Evolutionary conservation across 2,113 vertebrate species (phyloP), one percentile per base, ranked within the genome.

Genomic region (Mastomys natalensis): DNA sequence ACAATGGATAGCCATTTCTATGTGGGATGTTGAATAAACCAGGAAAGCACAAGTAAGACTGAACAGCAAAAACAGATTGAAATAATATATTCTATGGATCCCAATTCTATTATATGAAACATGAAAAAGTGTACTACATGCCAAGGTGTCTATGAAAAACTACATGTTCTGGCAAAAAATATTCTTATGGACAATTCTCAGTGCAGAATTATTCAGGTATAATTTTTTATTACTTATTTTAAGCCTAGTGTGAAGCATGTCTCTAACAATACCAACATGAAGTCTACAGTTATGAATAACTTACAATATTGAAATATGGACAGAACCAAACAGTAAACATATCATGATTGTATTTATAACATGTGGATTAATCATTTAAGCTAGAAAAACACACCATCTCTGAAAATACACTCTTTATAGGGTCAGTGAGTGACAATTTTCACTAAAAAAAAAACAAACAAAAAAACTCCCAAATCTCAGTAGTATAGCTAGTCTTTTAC

Each of bases 141-240:
- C 10, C 58, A 60, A 91, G 76, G 53, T 60, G 24, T 76, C 40
- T 7, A 70, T 37, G 31, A 74, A n/a, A 66, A 91, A 86, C 8
- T 78, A 37, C 3, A 13, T 73, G 10, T 19, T 58, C 58, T 73
- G 15, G 70, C 74, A 11, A 60, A 84, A 3, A 48, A 16, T 40
- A 55, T 40, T 40, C 66, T 68, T 15, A 53, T 26, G 21, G 45
- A 91, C 15, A 94, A 62, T 16, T 73, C 19, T 78, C 31, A 80
- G 2, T 29, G 21, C 8, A 91, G 8, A 94, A 45, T 16, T 86
- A 3, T 84, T 91, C 37, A 89, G 11, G 45, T 82, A n/a, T 48
- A 45, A 74, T 66, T 94, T 88, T 80, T 80, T 89, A 16, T 85
- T 90, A 80, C 74, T 58, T 70, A 93, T 53, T 77, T 17, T 19